These are phyloP conservation scores for Cairina moschata DNA, from an alignment of 2,113 vertebrate species.

Conservation along the genomic window DNA sequence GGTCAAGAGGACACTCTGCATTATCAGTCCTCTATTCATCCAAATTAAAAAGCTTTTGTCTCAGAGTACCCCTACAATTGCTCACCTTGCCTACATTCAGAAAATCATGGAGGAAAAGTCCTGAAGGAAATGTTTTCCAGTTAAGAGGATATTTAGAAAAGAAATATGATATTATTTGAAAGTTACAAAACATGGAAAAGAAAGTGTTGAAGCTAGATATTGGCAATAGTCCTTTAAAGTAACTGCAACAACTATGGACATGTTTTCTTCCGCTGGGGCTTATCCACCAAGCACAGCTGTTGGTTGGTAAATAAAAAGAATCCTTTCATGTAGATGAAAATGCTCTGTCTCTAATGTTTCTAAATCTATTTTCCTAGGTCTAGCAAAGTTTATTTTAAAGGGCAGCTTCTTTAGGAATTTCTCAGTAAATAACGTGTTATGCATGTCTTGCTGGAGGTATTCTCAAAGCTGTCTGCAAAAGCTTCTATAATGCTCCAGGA, in stretches of 20 bases:
- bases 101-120: not conserved
- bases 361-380: conserved; percentile 22
- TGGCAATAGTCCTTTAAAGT: conserved; percentile 4
- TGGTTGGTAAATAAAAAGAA: not conserved
- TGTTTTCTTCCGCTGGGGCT: conserved; percentile 9
- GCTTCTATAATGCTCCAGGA: not conserved
- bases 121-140: not conserved
- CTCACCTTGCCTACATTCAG: not conserved
- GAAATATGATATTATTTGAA: not conserved
- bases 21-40: not conserved
- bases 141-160: not conserved
- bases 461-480: conserved; percentile 30
- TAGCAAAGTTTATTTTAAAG: conserved; percentile 49
- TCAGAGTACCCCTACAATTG: not conserved
- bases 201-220: not conserved
- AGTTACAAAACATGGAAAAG: not conserved
- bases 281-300: conserved; percentile 57
- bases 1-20: not conserved
- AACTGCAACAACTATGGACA: not conserved
- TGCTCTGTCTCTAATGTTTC: conserved; percentile 11
- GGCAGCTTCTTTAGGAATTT: conserved; percentile 19
- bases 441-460: not conserved
- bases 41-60: not conserved
- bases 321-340: conserved; percentile 50
- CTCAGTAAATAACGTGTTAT: not conserved